These are phyloP conservation scores for Actinemys pallida DNA, from an alignment of 2,113 vertebrate species.

Conservation along the genomic window DNA sequence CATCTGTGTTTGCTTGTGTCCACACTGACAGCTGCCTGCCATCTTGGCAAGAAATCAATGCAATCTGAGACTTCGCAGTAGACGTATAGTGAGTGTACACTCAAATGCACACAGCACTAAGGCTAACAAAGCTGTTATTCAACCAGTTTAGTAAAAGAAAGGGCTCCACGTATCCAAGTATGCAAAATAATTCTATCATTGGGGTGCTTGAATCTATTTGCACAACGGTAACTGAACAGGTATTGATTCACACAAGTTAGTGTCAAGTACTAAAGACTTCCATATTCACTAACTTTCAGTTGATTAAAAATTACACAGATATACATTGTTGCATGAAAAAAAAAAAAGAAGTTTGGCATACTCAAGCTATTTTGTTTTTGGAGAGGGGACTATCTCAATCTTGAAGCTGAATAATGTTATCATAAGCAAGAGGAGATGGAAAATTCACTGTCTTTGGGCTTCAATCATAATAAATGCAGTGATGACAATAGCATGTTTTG, in stretches of 20 bases:
- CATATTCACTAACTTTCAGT: neutral
- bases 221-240: neutral
- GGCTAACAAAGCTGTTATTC: constrained; percentile 35
- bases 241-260: constrained; percentile 14
- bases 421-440: neutral
- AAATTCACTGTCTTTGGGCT: neutral
- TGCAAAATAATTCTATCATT: constrained; percentile 52
- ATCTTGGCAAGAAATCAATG: constrained; percentile 64
- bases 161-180: neutral
- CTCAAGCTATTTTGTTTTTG: neutral
- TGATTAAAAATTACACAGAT: neutral
- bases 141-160: constrained; percentile 45
- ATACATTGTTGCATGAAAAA: neutral
- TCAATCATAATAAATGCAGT: neutral
- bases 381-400: neutral
- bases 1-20: constrained; percentile 74
- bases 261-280: neutral
- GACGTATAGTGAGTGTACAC: fast-evolving
- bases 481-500: neutral
- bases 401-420: neutral
- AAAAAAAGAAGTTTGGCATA: neutral
- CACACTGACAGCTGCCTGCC: constrained; percentile 72
- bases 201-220: neutral
- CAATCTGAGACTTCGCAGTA: constrained; percentile 61
- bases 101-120: constrained; percentile 20